Evolutionary conservation across 2,888 invertebrate species (phyloP).

Genomic region (Alsophila aescularia): DNA sequence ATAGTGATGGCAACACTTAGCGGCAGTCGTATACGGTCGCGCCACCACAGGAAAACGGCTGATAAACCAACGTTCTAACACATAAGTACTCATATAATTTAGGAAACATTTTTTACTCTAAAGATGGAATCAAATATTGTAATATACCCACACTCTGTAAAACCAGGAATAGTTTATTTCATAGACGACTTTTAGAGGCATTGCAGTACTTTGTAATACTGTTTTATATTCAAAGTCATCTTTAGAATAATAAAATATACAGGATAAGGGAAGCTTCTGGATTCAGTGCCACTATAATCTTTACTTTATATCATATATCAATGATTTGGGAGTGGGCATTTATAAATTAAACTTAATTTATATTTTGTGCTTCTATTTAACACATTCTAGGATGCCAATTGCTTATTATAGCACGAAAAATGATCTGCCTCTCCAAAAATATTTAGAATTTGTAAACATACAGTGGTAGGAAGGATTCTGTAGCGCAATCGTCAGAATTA

Average conservation of each 20-base stretch:
- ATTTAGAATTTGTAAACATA: neutral
- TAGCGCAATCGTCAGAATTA: neutral
- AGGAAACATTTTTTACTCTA: neutral
- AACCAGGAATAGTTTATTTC: too few species aligned
- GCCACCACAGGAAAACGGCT: conserved; percentile 28
- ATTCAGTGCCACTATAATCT: neutral
- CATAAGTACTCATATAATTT: conserved; percentile 29
- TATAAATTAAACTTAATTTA: conserved; percentile 21
- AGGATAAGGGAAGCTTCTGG: neutral
- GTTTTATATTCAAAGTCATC: neutral
- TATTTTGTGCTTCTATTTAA: conserved; percentile 51
- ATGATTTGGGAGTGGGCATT: neutral
- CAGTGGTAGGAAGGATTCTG: neutral
- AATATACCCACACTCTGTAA: too few species aligned
- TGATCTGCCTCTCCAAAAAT: conserved; percentile 21
- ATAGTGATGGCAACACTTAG: conserved; percentile 38
- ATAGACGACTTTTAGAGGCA: neutral
- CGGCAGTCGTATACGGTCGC: conserved; percentile 44
- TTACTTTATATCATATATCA: neutral
- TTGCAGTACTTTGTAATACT: neutral
- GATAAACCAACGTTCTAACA: neutral
- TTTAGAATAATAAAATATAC: neutral
- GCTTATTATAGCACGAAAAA: conserved; percentile 15
- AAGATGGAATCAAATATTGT: neutral
- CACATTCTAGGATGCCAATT: conserved; percentile 15